These are phyloP conservation scores for Phymatocera aterrima DNA, from an alignment of 2,888 invertebrate genomes.

Conservation along the genomic window DNA sequence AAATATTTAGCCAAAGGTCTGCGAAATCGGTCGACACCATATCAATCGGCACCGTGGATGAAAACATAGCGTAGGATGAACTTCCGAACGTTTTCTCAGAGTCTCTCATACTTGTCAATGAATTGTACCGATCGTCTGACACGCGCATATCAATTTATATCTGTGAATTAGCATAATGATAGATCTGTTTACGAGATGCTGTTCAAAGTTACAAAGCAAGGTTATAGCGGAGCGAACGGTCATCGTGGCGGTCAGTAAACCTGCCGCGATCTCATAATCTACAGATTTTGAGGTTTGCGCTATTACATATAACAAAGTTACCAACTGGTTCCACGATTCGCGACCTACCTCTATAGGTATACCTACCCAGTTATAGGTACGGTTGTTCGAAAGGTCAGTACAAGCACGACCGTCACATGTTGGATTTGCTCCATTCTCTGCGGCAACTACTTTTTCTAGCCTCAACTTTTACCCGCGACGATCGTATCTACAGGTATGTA, in stretches of 20 bases:
- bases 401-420: background rate
- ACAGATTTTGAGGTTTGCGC: constrained; percentile 1
- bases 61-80: background rate
- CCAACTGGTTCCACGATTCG: constrained; percentile 31
- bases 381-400: constrained; percentile 24
- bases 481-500: background rate
- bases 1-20: constrained; percentile 4
- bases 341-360: constrained; percentile 40
- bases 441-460: constrained; percentile 11
- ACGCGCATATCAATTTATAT: background rate
- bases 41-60: background rate
- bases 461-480: background rate
- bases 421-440: background rate
- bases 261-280: background rate
- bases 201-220: constrained; percentile 10
- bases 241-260: constrained; percentile 23
- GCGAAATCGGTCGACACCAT: background rate
- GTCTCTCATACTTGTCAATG: background rate
- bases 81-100: background rate
- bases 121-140: background rate
- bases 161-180: background rate
- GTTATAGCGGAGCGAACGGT: background rate
- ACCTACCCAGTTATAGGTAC: no score
- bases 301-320: constrained; percentile 28
- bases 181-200: background rate